A percentile compares a stretch with the other conserved stretches of the same genome.
These are phyloP conservation scores for Heliconius sara DNA, from an alignment of 2,888 invertebrate species.

Conservation along the genomic window DNA sequence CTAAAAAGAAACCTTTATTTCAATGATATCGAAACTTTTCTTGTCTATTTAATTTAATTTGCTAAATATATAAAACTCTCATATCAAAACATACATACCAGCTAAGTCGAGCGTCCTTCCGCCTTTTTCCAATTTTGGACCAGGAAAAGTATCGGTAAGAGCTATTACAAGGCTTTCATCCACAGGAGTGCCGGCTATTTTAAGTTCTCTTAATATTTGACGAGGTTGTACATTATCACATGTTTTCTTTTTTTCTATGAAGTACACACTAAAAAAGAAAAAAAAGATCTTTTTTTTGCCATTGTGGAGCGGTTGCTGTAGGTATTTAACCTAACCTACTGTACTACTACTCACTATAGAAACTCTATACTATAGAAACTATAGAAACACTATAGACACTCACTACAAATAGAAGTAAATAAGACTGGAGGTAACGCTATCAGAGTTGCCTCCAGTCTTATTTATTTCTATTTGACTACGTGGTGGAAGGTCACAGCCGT, in stretches of 20 bases:
- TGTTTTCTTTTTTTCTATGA: conserved; percentile 44
- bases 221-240: conserved; percentile 41
- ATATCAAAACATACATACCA: conserved; percentile 36
- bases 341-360: too few species aligned
- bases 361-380: too few species aligned
- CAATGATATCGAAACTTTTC: neutral
- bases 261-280: conserved; percentile 42
- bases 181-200: conserved; percentile 38
- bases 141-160: conserved; percentile 43
- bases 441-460: too few species aligned
- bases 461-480: too few species aligned
- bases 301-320: neutral
- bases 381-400: too few species aligned
- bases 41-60: neutral
- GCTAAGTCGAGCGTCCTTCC: conserved; percentile 38
- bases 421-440: too few species aligned
- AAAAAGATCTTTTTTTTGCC: neutral
- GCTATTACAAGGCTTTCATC: conserved; percentile 40
- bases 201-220: conserved; percentile 44
- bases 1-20: too few species aligned
- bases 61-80: too few species aligned
- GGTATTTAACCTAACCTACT: too few species aligned
- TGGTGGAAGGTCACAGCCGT: too few species aligned
- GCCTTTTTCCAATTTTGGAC: conserved; percentile 45
- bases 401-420: too few species aligned